Evolutionary conservation across 2,888 invertebrate species (phyloP).

Genomic region (Parnassius mnemosyne): DNA sequence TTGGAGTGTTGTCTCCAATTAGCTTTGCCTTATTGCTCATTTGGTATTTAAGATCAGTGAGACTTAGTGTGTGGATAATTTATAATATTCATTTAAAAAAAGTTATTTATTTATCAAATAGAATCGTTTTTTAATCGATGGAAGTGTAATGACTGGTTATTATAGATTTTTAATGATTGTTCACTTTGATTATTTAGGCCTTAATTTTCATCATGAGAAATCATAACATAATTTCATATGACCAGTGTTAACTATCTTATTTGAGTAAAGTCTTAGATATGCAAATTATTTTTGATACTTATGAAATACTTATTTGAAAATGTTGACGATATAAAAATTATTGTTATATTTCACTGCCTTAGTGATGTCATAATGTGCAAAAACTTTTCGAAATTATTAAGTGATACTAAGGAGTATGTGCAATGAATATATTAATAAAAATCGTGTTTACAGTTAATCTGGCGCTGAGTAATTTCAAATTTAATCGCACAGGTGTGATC

Average conservation of each 20-base stretch:
- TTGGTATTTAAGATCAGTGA: conserved; percentile 44
- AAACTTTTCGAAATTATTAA: conserved; percentile 32
- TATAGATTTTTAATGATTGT: conserved; percentile 7
- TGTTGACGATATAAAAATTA: conserved; percentile 42
- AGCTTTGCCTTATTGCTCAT: conserved; percentile 24
- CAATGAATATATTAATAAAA: conserved; percentile 7
- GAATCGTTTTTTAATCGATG: background rate
- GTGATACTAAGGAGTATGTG: conserved; percentile 17
- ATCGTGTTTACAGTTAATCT: conserved; percentile 4
- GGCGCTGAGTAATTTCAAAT: background rate
- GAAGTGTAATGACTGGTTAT: background rate
- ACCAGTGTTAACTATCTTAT: conserved; percentile 22
- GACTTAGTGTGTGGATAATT: conserved; percentile 36
- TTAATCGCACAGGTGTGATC: conserved; percentile 5
- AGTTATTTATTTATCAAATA: background rate
- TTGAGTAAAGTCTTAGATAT: conserved; percentile 48
- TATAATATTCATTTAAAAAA: background rate
- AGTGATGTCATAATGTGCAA: conserved; percentile 53
- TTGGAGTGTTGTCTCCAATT: conserved; percentile 10
- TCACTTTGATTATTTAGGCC: conserved; percentile 7
- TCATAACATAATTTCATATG: conserved; percentile 20
- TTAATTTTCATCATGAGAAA: conserved; percentile 20
- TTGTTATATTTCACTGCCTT: conserved; percentile 52
- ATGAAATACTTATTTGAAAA: conserved; percentile 52
- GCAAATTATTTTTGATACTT: conserved; percentile 66